These are phyloP conservation scores for Chloroclystis v-ata DNA, from an alignment of 2,888 invertebrate genomes.

Conservation along the genomic window DNA sequence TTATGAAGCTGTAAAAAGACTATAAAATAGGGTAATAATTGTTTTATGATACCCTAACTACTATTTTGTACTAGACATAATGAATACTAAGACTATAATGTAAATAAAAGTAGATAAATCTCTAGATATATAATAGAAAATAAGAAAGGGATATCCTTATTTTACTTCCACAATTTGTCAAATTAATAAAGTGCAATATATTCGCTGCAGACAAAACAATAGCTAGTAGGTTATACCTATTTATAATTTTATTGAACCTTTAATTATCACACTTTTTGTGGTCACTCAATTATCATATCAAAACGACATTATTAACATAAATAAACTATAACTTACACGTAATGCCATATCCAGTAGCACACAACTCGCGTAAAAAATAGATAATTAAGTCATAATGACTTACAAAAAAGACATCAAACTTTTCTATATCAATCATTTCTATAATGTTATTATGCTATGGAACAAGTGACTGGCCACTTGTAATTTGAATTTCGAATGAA, in stretches of 20 bases:
- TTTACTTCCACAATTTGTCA: too few species aligned
- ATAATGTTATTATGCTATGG: slow-evolving; percentile 53
- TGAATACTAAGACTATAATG: too few species aligned
- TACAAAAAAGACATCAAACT: slow-evolving; percentile 68
- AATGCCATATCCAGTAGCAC: slow-evolving; percentile 36
- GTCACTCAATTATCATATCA: neutral
- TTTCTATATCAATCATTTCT: slow-evolving; percentile 71
- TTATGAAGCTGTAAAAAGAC: too few species aligned
- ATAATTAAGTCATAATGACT: slow-evolving; percentile 73
- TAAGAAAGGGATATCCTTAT: too few species aligned
- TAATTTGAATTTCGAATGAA: slow-evolving; percentile 21
- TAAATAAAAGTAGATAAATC: too few species aligned
- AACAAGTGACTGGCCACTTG: slow-evolving; percentile 31
- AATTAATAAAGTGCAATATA: too few species aligned
- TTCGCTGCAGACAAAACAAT: too few species aligned
- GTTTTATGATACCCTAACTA: neutral
- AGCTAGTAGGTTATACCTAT: too few species aligned
- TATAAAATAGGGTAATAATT: too few species aligned
- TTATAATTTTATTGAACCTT: too few species aligned
- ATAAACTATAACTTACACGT: slow-evolving; percentile 2
- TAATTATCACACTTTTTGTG: too few species aligned
- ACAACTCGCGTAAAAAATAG: slow-evolving; percentile 50
- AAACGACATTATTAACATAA: slow-evolving; percentile 1
- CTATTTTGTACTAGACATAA: neutral
- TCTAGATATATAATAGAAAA: too few species aligned